These are phyloP conservation scores for Rhodophaea formosa DNA, from an alignment of 2,888 invertebrate genomes.

Conservation along the genomic window DNA sequence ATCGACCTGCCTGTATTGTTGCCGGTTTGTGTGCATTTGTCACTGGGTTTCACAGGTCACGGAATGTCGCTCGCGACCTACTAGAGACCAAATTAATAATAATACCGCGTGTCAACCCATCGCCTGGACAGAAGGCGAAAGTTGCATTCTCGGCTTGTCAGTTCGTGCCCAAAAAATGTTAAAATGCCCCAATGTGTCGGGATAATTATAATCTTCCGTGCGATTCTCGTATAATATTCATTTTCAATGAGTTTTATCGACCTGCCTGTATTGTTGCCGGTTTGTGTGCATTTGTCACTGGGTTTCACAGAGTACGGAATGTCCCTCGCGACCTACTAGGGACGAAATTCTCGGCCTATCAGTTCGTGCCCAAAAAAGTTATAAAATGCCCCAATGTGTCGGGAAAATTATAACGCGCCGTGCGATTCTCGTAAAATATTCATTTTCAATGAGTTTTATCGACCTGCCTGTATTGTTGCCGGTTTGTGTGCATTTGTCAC, in stretches of 20 bases:
- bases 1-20: slow-evolving; percentile 58
- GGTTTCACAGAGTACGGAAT: no score
- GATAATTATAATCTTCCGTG: slow-evolving; percentile 53
- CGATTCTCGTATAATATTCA: slow-evolving; percentile 59
- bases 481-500: slow-evolving; percentile 43
- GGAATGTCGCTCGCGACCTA: no score
- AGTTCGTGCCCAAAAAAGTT: no score
- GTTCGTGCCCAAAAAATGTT: no score
- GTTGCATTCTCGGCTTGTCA: no score
- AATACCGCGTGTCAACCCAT: no score
- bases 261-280: slow-evolving; percentile 52
- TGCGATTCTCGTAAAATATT: slow-evolving; percentile 57
- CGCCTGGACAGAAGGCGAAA: no score
- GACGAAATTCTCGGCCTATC: no score
- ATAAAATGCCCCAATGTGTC: no score
- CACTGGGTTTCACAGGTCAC: slow-evolving; percentile 25
- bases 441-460: slow-evolving; percentile 62
- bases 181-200: no score
- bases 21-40: slow-evolving; percentile 45
- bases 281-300: slow-evolving; percentile 40
- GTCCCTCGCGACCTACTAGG: no score
- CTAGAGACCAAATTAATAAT: no score
- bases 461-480: slow-evolving; percentile 54
- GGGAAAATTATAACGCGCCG: slow-evolving; percentile 53
- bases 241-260: slow-evolving; percentile 63